Base-by-base conservation (phyloP, 1,140 invertebrate genomes). In the Trichomalopsis sarcophagae region DNA sequence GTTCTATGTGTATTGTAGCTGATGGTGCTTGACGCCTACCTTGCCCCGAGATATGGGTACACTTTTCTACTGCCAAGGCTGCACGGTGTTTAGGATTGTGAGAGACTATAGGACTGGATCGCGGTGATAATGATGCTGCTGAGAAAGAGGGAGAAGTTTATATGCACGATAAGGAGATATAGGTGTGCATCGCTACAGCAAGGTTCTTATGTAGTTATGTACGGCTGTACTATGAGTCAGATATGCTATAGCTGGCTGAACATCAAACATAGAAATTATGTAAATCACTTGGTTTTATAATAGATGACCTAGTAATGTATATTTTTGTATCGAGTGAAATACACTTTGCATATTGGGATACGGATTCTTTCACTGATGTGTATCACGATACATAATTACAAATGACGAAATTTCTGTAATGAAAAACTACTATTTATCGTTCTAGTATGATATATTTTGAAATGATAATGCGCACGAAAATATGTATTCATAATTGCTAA, bases 11-110 rank as follows among this genome's bases (percentile, higher is more conserved):
- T 55, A 14, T 9, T 17, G 50, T 55, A 55, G 13, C 50, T 55
- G 50, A 55, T 55, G 50, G 50, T n/a, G 55, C 55, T n/a, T 62
- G 14, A 62, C 55, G 55, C 55, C 55, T 62, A 80, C 73, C 88
- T 89, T 89, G 87, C 80, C 79, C 77, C 87, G 50, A 68, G 50
- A 68, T 62, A n/a, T 44, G 40, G 40, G 0, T 44, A 44, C 44
- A 21, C 14, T 78, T 62, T 78, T 75, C 69, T 23, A 30, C 7
- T 76, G 7, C 3, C 50, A 14, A 55, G 50, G 50, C 47, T 50
- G 14, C 47, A 50, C 50, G 50, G 3, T 55, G 50, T 55, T 55
- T 55, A 55, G 9, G 2, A 55, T 55, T 55, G 13, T 21, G 17
- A 55, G 50, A 55, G 50, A 55, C 17, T 55, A 55, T 14, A 17